Percentiles rank a stretch among this genome's conserved stretches.
phyloP scores from a whole-genome alignment of 2,888 invertebrate species.

The Anoplius nigerrimus region DNA sequence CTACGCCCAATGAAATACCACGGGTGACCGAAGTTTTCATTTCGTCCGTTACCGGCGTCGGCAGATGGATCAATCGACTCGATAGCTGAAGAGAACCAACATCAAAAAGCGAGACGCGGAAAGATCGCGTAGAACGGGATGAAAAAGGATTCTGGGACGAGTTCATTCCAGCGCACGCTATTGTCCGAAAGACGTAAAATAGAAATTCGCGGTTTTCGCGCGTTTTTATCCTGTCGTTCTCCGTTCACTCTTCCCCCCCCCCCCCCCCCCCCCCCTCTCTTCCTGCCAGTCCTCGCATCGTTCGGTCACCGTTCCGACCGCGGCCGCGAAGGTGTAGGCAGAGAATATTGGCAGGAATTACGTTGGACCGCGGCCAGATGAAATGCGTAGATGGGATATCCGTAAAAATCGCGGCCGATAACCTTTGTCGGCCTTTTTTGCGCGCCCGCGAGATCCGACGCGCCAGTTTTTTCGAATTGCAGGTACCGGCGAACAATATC shows the following conservation, averaged over 20 bases:
- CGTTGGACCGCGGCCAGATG: constrained; percentile 29
- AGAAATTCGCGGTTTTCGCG: too few species aligned
- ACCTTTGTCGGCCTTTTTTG: constrained; percentile 23
- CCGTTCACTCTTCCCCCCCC: background rate
- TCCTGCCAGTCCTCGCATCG: background rate
- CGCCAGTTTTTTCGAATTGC: constrained; percentile 15
- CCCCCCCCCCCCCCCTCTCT: background rate
- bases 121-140: too few species aligned
- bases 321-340: background rate
- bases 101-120: too few species aligned
- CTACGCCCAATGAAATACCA: too few species aligned
- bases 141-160: too few species aligned
- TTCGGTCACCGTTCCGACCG: background rate
- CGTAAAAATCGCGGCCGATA: constrained; percentile 27
- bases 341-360: constrained; percentile 17
- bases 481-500: constrained; percentile 19
- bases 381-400: constrained; percentile 22
- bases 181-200: too few species aligned
- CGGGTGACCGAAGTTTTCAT: too few species aligned
- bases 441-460: constrained; percentile 3
- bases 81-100: too few species aligned
- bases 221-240: background rate
- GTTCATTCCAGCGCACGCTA: too few species aligned
- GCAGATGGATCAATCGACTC: too few species aligned
- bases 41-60: too few species aligned